Conservation (phyloP, 2,797 vertebrate genomes). For the Ispidina picta region DNA sequence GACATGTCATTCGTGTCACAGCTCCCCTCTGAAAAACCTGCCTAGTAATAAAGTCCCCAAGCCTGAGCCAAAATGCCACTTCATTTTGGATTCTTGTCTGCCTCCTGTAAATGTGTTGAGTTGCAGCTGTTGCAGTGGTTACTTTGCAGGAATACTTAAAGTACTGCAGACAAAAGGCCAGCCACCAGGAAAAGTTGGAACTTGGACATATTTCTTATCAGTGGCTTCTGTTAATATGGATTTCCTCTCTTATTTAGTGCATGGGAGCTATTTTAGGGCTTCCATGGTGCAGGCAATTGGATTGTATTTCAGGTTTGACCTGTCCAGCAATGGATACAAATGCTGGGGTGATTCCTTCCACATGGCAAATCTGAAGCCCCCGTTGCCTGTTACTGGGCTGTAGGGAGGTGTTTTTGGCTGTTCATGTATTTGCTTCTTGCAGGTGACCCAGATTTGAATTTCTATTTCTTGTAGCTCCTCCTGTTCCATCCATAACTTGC, state of each 20-base stretch:
- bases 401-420: background rate
- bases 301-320: background rate
- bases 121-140: background rate
- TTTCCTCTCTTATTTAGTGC: background rate
- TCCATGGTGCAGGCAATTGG: background rate
- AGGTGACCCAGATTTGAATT: background rate
- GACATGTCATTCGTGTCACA: background rate
- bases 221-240: background rate
- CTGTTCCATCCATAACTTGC: background rate
- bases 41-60: background rate
- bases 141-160: background rate
- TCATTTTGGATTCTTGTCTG: background rate
- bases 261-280: background rate
- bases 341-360: background rate
- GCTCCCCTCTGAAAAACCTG: conserved; percentile 30
- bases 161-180: background rate
- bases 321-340: background rate
- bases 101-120: background rate
- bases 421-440: background rate
- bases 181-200: background rate
- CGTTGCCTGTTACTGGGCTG: background rate
- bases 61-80: background rate
- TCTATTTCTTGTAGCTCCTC: background rate
- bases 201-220: background rate
- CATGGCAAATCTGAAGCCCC: background rate